Conservation (phyloP, 2,888 invertebrate genomes). For the Standfussiana lucernea region DNA sequence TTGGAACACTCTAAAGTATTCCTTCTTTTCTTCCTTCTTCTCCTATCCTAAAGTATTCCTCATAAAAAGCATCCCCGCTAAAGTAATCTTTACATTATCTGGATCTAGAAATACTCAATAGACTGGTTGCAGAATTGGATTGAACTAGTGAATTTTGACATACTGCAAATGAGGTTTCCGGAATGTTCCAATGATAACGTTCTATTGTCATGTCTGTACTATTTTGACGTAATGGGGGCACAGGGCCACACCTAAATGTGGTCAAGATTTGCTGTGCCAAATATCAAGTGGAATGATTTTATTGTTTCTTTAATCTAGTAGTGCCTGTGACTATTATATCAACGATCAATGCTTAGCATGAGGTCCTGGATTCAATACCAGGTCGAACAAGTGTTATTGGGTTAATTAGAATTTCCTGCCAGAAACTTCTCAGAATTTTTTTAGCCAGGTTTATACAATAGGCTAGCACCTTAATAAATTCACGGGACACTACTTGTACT, state of each 20-base stretch:
- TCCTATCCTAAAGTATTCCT: no score
- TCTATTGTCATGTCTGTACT: slow-evolving; percentile 14
- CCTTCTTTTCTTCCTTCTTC: no score
- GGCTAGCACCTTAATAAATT: not conserved
- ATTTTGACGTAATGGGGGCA: not conserved
- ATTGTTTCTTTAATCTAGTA: not conserved
- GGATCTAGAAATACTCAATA: not conserved
- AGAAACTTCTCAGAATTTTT: no score
- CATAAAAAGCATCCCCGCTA: no score
- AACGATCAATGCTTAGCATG: not conserved
- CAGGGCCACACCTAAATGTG: not conserved
- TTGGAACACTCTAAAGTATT: not conserved
- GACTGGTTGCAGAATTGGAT: not conserved
- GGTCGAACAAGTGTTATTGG: not conserved
- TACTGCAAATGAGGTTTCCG: slow-evolving; percentile 15
- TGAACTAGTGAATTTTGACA: slow-evolving; percentile 7
- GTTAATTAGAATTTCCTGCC: not conserved
- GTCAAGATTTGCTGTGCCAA: not conserved
- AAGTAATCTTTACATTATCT: not conserved
- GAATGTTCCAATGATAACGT: slow-evolving; percentile 5
- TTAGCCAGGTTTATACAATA: not conserved
- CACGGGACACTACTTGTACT: not conserved
- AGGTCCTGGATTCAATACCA: not conserved
- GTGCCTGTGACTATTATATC: not conserved
- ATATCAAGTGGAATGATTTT: not conserved